Evolutionary conservation across 1,140 invertebrate species (phyloP).

Genomic region (Solenopsis fugax): DNA sequence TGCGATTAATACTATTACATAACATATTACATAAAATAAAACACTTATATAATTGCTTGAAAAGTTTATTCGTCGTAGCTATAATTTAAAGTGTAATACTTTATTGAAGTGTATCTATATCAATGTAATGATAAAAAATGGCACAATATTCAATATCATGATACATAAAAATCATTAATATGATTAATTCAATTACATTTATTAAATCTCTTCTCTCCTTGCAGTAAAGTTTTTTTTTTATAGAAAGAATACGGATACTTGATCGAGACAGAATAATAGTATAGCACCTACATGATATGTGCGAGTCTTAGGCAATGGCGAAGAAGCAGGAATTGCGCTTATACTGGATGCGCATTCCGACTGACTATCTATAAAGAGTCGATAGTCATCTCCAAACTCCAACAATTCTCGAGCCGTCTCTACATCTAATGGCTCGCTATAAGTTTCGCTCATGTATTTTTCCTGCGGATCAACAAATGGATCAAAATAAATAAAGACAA

Average conservation of each 20-base stretch:
- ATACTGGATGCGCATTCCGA: conserved; percentile 93
- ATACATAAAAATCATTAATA: conserved; percentile 38
- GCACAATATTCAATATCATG: conserved; percentile 20
- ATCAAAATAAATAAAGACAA: conserved; percentile 9
- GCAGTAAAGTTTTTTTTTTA: conserved; percentile 24
- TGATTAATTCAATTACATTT: background rate
- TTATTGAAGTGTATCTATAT: conserved; percentile 4
- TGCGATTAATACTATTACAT: conserved; percentile 2
- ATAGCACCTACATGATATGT: conserved; percentile 83
- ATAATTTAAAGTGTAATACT: conserved; percentile 31
- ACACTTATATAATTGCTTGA: conserved; percentile 53
- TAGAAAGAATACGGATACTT: conserved; percentile 81
- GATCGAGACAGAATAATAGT: conserved; percentile 79
- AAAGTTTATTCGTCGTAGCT: conserved; percentile 48
- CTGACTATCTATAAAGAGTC: conserved; percentile 94
- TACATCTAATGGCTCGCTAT: conserved; percentile 95
- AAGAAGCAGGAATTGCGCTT: conserved; percentile 87
- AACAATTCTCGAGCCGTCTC: conserved; percentile 93
- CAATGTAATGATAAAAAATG: conserved; percentile 15
- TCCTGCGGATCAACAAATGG: conserved; percentile 88
- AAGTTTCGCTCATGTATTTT: conserved; percentile 96
- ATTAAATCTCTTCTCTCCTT: conserved; percentile 7
- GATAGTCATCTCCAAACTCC: conserved; percentile 96
- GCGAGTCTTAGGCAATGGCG: conserved; percentile 80
- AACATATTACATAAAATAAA: conserved; percentile 47